phyloP scores from a whole-genome alignment of 1,140 invertebrate genomes.

The Drosophila jambulina region DNA sequence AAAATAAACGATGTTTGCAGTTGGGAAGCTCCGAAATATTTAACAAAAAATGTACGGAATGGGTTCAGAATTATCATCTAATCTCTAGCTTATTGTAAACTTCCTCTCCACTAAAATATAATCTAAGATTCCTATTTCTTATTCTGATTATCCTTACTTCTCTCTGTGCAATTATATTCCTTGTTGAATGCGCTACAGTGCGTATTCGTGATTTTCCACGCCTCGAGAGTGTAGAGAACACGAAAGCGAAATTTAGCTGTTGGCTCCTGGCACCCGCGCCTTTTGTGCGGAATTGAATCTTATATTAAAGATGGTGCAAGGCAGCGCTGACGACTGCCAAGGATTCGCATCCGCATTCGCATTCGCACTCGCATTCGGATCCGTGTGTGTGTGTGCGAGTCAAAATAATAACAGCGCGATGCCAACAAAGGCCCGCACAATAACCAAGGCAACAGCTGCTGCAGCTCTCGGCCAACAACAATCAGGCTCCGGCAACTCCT shows the following conservation, averaged over 20 bases:
- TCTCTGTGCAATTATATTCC: constrained; percentile 21
- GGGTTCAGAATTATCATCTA: neutral
- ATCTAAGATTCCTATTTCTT: too few species aligned
- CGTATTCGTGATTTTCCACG: constrained; percentile 54
- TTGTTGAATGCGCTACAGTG: constrained; percentile 35
- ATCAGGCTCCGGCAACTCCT: constrained; percentile 41
- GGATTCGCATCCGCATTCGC: constrained; percentile 25
- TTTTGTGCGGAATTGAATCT: constrained; percentile 77
- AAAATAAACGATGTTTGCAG: too few species aligned
- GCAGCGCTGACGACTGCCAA: constrained; percentile 25
- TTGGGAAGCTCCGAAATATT: neutral
- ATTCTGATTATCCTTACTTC: neutral
- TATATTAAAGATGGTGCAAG: constrained; percentile 81
- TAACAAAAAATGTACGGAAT: too few species aligned
- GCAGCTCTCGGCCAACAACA: constrained; percentile 72
- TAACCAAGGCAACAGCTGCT: constrained; percentile 82
- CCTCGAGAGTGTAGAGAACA: constrained; percentile 28
- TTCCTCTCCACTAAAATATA: too few species aligned
- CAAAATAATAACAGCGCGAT: constrained; percentile 75
- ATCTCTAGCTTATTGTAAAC: neutral
- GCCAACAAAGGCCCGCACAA: constrained; percentile 74
- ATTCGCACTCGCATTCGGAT: neutral
- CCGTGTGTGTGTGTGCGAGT: constrained; percentile 35
- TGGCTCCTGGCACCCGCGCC: constrained; percentile 24
- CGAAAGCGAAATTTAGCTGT: constrained; percentile 58